Percentiles rank a stretch among this genome's conserved stretches.
phyloP scores from a whole-genome alignment of 2,888 invertebrate species.

The Nebria brevicollis region DNA sequence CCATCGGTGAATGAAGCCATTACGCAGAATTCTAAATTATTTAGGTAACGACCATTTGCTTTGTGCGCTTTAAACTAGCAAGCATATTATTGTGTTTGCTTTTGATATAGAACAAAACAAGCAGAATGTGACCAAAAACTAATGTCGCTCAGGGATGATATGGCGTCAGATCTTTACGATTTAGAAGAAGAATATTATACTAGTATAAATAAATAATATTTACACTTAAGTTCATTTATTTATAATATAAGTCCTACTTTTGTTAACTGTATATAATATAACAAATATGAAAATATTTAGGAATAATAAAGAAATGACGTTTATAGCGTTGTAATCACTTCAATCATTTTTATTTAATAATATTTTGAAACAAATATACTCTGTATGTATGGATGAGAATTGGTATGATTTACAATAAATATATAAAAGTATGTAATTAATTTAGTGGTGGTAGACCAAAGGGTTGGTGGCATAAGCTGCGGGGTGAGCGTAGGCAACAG shows the following conservation, averaged over 20 bases:
- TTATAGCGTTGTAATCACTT: too few relatives aligned
- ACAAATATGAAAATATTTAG: not conserved
- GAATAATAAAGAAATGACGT: too few relatives aligned
- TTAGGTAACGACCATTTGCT: conserved; percentile 60
- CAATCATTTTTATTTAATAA: too few relatives aligned
- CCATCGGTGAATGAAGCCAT: conserved; percentile 98
- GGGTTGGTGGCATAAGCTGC: not conserved
- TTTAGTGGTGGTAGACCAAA: not conserved
- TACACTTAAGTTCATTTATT: conserved; percentile 7
- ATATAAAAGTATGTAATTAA: not conserved
- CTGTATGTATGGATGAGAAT: not conserved
- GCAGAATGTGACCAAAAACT: conserved; percentile 93
- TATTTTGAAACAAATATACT: not conserved
- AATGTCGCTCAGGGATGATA: conserved; percentile 91
- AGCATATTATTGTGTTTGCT: conserved; percentile 16
- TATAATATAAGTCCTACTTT: not conserved
- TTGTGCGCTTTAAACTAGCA: conserved; percentile 19
- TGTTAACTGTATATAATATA: not conserved
- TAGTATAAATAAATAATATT: conserved; percentile 77
- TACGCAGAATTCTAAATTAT: conserved; percentile 89
- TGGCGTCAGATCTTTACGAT: conserved; percentile 93
- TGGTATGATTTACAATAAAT: not conserved
- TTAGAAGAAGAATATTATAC: conserved; percentile 94
- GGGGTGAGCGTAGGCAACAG: not conserved
- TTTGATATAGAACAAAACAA: conserved; percentile 77